Percentiles rank a stretch among this genome's conserved stretches.
These are phyloP conservation scores for Drosophila eugracilis DNA, from an alignment of 1,140 invertebrate species.

Conservation along the genomic window DNA sequence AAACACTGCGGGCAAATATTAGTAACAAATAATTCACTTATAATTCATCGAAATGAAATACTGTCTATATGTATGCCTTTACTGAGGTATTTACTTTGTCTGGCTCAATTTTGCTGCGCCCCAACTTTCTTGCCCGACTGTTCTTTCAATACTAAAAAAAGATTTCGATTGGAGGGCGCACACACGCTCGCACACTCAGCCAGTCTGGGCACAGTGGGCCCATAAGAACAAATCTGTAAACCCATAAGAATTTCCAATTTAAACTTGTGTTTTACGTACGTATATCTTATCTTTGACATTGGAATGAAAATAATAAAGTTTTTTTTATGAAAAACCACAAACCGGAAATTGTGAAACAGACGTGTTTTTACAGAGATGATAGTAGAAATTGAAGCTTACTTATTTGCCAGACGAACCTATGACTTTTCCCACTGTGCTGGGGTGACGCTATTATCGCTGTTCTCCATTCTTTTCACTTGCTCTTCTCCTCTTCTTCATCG, in stretches of 20 bases:
- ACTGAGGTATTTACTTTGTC: conserved; percentile 54
- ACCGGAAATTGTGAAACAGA: too few relatives aligned
- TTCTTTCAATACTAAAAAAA: conserved; percentile 58
- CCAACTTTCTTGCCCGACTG: conserved; percentile 60
- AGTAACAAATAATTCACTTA: conserved; percentile 28
- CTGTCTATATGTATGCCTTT: conserved; percentile 26
- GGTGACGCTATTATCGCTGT: conserved; percentile 22
- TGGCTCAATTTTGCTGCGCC: conserved; percentile 45
- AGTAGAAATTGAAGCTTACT: not conserved
- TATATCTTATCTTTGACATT: too few relatives aligned
- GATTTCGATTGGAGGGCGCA: conserved; percentile 45
- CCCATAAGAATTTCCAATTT: too few relatives aligned
- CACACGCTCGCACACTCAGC: conserved; percentile 27
- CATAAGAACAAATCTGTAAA: not conserved
- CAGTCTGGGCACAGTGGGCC: conserved; percentile 26
- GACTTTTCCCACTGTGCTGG: conserved; percentile 7
- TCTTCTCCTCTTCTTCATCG: conserved; percentile 9
- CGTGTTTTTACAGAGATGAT: too few relatives aligned
- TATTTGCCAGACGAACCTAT: too few relatives aligned
- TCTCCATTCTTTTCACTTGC: conserved; percentile 14
- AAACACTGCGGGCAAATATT: conserved; percentile 16
- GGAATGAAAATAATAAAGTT: too few relatives aligned
- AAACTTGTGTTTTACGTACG: too few relatives aligned
- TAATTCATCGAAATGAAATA: conserved; percentile 12
- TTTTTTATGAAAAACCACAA: too few relatives aligned